Conservation (phyloP, 2,797 vertebrate genomes). For the Anguilla megastoma region DNA sequence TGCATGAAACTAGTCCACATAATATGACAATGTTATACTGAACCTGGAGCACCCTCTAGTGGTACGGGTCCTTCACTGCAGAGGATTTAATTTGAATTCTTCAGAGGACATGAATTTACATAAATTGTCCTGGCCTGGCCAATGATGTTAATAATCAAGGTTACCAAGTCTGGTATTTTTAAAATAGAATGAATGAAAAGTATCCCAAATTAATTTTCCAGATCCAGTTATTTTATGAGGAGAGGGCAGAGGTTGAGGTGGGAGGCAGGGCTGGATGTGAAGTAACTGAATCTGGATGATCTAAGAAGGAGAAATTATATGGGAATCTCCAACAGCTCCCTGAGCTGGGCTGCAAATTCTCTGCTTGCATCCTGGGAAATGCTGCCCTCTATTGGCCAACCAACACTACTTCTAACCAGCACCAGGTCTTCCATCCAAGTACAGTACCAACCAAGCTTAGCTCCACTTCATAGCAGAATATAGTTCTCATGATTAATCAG, state of each 20-base stretch:
- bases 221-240: neutral
- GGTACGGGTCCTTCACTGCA: neutral
- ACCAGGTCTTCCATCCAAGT: no score
- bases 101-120: neutral
- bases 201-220: neutral
- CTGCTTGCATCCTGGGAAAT: neutral
- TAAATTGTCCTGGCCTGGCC: neutral
- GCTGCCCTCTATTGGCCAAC: neutral
- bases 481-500: no score
- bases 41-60: conserved; percentile 28
- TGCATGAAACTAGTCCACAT: no score
- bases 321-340: neutral
- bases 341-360: neutral
- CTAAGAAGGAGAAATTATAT: neutral
- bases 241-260: neutral
- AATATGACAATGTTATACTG: neutral
- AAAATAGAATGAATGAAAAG: neutral
- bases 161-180: neutral
- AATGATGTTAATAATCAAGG: neutral
- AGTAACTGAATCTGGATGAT: neutral
- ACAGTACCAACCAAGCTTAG: no score
- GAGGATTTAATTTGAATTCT: neutral
- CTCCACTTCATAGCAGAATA: no score
- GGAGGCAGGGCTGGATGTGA: neutral
- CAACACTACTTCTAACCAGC: neutral